Evolutionary conservation across 2,888 invertebrate genomes (phyloP).

Genomic region (Mimas tiliae): DNA sequence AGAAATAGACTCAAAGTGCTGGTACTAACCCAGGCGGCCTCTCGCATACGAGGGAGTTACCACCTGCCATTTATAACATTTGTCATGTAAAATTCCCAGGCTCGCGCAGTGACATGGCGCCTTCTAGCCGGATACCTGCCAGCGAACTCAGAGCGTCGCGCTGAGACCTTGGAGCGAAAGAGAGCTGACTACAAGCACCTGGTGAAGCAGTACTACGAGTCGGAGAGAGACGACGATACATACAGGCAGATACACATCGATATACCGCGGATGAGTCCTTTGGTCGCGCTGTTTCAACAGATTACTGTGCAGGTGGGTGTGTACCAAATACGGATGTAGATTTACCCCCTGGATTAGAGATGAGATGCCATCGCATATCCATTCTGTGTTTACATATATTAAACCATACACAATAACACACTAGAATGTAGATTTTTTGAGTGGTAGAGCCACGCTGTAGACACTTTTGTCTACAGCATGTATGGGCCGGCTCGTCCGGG

Average conservation of each 20-base stretch:
- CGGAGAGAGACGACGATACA: slow-evolving; percentile 94
- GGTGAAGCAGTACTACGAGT: slow-evolving; percentile 98
- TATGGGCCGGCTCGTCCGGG: too few species aligned
- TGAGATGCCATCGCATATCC: too few species aligned
- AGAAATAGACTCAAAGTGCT: too few species aligned
- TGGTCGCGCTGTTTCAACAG: slow-evolving; percentile 98
- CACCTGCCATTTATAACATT: neutral
- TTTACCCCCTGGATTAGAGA: too few species aligned
- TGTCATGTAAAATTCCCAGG: slow-evolving; percentile 55
- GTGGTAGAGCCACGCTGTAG: too few species aligned
- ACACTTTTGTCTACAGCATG: too few species aligned
- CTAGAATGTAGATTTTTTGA: too few species aligned
- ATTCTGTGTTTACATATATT: too few species aligned
- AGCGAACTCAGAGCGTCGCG: slow-evolving; percentile 94
- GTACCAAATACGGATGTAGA: neutral
- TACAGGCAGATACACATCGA: slow-evolving; percentile 98
- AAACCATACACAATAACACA: too few species aligned
- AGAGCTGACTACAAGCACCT: slow-evolving; percentile 97
- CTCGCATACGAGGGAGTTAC: too few species aligned
- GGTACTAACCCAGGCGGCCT: too few species aligned
- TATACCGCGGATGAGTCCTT: slow-evolving; percentile 99
- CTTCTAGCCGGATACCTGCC: slow-evolving; percentile 95
- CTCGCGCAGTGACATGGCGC: slow-evolving; percentile 87
- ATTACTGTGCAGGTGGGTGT: slow-evolving; percentile 89
- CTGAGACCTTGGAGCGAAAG: slow-evolving; percentile 95